A percentile compares a stretch with the other conserved stretches of the same genome.
Conservation (phyloP, 2,797 vertebrate species). For the Ptychadena robeensis region DNA sequence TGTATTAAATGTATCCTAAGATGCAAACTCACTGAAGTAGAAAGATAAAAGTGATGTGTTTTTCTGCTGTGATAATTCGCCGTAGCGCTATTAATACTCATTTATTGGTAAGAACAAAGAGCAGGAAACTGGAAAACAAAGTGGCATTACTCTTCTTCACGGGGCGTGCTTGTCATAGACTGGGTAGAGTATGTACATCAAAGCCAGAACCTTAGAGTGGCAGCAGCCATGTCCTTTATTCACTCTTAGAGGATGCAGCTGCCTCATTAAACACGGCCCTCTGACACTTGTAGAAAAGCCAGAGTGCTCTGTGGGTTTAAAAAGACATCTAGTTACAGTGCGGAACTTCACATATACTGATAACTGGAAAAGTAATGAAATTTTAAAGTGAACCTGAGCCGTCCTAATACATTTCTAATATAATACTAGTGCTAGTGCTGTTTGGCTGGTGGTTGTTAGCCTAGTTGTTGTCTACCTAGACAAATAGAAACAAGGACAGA, state of each 20-base stretch:
- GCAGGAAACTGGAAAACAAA: background rate
- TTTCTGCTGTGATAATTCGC: background rate
- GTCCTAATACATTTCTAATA: too few species aligned
- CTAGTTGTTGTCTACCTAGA: too few species aligned
- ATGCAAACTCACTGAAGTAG: background rate
- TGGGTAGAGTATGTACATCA: constrained; percentile 8
- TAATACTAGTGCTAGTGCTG: too few species aligned
- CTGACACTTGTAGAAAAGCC: background rate
- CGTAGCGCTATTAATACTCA: background rate
- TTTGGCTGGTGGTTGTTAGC: too few species aligned
- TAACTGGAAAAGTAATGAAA: background rate
- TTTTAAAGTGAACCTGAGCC: too few species aligned
- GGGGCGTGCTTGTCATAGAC: background rate
- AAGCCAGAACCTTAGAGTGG: constrained; percentile 2
- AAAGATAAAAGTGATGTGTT: constrained; percentile 24
- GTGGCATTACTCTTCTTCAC: background rate
- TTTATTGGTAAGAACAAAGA: constrained; percentile 18
- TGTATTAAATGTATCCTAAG: background rate
- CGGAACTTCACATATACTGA: background rate
- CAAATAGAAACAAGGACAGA: too few species aligned
- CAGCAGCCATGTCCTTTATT: background rate
- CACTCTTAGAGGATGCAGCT: constrained; percentile 36
- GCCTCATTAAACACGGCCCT: constrained; percentile 14
- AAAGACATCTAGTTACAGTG: background rate
- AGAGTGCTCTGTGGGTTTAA: background rate